Evolutionary conservation across 2,113 vertebrate genomes (phyloP), one percentile per base, ranked within the genome.

Genomic region (Lycaon pictus): DNA sequence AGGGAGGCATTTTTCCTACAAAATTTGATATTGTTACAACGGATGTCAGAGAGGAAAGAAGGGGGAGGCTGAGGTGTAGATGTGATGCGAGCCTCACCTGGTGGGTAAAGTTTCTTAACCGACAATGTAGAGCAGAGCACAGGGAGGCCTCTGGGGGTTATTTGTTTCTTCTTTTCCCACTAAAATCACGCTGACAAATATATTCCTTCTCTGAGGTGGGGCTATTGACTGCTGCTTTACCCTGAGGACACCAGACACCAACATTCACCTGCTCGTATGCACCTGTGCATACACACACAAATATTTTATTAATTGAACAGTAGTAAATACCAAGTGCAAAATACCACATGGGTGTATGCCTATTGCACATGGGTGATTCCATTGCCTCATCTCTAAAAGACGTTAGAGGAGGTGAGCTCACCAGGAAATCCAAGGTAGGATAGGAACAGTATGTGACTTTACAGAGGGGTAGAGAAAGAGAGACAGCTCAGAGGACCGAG

Each of bases 271-370:
- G 35, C 2, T 2, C 35, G 32, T 56, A 23, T 12, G 5, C 1
- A 19, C 35, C 32, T 56, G 29, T 12, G 5, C 1, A 19, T 60
- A 62, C 19, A 65, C 6, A 35, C 23, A 29, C 43, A 51, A 53
- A 27, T 0, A 23, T 51, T 92, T 84, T 32, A 27, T 56, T 91
- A 58, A 56, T 23, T 76, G 19, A 69, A 15, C 29, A 20, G 22
- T 37, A 20, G 22, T 37, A 27, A 51, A 27, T 35, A 37, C 56
- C 2, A 0, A 25, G 60, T 74, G 37, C 22, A 32, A 55, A 67
- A n/a, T 12, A 23, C 16, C 55, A 22, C 19, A 2, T 0, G 74
- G 15, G 9, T 22, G 11, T 5, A 9, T 0, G 2, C 3, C 8
- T 35, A 3, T 4, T 15, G 5, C 32, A 15, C 23, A 8, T 1